Evolutionary conservation across 2,797 vertebrate species (phyloP), one percentile per base, ranked within the genome.

Genomic region (Sparidentex hasta): DNA sequence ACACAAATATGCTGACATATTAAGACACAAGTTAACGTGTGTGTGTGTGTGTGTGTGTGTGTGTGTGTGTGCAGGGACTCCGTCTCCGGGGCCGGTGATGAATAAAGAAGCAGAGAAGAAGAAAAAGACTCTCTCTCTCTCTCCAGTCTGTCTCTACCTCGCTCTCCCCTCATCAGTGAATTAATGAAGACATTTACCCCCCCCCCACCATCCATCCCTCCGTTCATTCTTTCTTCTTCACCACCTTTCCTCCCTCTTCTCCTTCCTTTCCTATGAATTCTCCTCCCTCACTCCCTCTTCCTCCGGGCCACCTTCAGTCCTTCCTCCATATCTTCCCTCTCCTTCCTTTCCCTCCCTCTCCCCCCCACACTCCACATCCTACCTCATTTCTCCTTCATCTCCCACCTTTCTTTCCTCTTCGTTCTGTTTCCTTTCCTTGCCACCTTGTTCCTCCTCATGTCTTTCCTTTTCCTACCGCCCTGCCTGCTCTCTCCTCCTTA

Each of bases 51-150:
- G 64, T 48, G 67, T 63, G 48, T 2, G 44, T 27, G 54, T 12
- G 66, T 33, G 54, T 11, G 55, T 43, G 62, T 41, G 67, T 54
- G 21, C 2, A 54, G 83, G 85, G 84, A 87, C 87, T 81, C 43
- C 43, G 76, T 59, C n/a, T 74, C 20, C 16, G 52, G 50, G 76
- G n/a, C 54, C 74, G 77, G 76, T 90, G 90, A 93, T 93, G 92
- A 93, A 93, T 91, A 90, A 91, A 88, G 89, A 85, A 86, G 86
- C 48, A 78, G 78, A 85, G 77, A 57, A 43, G 63, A 65, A 81
- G 54, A 69, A 72, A 71, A 5, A 65, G 20, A 50, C 67, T 29
- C 71, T 21, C 61, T 27, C 65, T 29, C 48, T 51, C 52, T 25
- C 25, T 25, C 25, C 11, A 0, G 2, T 33, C 2, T 6, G 58